phyloP scores from a whole-genome alignment of 23 tunicate genomes.

The Phallusia fumigata region DNA sequence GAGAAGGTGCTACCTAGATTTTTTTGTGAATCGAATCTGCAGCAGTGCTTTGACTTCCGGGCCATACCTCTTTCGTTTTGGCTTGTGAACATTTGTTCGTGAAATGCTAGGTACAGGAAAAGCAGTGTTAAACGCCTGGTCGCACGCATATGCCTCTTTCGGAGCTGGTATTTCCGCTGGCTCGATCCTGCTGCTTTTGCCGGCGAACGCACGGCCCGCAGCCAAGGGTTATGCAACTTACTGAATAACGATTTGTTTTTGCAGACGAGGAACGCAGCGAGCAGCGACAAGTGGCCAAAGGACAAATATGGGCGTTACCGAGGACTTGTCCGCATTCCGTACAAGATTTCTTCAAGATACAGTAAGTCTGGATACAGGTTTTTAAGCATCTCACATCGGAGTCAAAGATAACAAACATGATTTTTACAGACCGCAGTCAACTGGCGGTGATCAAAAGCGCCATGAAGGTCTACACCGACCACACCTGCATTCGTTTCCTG shows the following conservation, averaged over 20 bases:
- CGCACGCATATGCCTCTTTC: neutral
- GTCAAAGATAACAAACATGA: neutral
- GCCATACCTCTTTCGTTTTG: neutral
- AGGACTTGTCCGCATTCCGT: conserved; percentile 91
- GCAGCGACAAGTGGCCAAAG: conserved; percentile 73
- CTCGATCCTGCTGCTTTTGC: neutral
- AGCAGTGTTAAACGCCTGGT: neutral
- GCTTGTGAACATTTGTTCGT: neutral
- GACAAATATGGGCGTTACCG: conserved; percentile 35
- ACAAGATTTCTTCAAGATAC: conserved; percentile 69
- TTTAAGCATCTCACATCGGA: neutral
- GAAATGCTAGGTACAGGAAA: conserved; percentile 1
- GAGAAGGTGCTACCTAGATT: neutral
- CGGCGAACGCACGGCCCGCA: neutral
- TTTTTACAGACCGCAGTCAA: conserved; percentile 59
- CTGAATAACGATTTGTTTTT: conserved; percentile 6
- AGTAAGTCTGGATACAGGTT: conserved; percentile 48
- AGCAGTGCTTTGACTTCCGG: neutral
- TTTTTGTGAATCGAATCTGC: conserved; percentile 4
- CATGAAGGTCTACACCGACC: conserved; percentile 59
- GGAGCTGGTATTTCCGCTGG: neutral
- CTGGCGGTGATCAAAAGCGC: conserved; percentile 69
- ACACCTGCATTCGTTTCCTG: conserved; percentile 91
- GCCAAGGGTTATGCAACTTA: neutral
- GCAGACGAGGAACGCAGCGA: conserved; percentile 62